Conservation (phyloP, 2,113 vertebrate genomes). For the Labeo rohita region DNA sequence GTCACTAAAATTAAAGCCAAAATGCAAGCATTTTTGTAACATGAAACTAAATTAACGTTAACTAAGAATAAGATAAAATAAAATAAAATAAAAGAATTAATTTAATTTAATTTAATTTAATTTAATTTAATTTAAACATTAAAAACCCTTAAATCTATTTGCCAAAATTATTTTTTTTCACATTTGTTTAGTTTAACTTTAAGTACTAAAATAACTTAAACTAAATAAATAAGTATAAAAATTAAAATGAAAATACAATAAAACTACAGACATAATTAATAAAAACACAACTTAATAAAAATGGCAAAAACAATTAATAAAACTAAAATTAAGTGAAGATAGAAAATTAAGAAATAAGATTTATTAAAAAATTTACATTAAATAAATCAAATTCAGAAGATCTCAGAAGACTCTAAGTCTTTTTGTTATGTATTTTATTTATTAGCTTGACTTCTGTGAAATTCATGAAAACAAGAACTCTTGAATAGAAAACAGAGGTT, state of each 20-base stretch:
- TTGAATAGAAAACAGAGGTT: not conserved
- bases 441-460: too few species aligned
- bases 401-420: too few species aligned
- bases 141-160: not conserved
- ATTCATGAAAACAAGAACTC: too few species aligned
- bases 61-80: too few species aligned
- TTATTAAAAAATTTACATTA: not conserved
- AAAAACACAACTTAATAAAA: not conserved
- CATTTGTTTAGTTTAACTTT: not conserved
- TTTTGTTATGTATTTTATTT: too few species aligned
- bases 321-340: not conserved
- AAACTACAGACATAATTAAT: not conserved
- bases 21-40: not conserved
- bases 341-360: not conserved
- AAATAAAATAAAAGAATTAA: not conserved
- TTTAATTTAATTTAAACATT: too few species aligned
- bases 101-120: too few species aligned
- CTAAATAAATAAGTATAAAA: not conserved
- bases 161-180: too few species aligned
- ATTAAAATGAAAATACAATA: not conserved
- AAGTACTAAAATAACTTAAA: not conserved
- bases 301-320: not conserved
- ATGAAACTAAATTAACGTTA: not conserved
- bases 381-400: too few species aligned
- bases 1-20: too few species aligned